These are phyloP conservation scores for Gyrodactylus salaris DNA, from an alignment of 1,140 invertebrate genomes.

Conservation along the genomic window DNA sequence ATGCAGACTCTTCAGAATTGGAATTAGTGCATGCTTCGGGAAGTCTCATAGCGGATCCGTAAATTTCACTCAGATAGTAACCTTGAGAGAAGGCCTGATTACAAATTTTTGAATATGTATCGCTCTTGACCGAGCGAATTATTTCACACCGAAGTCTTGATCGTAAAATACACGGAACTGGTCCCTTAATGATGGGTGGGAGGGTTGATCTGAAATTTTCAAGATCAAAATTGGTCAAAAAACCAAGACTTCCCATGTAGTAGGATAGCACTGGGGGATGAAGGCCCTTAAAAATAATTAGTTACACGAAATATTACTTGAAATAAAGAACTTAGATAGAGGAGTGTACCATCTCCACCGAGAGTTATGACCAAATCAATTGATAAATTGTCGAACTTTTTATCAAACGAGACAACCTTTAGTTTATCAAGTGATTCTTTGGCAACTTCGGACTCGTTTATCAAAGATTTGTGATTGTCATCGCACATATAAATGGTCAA, in stretches of 20 bases:
- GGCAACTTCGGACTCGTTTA: too few relatives aligned
- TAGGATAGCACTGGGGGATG: neutral
- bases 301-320: neutral
- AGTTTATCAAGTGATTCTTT: too few relatives aligned
- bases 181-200: neutral
- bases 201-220: neutral
- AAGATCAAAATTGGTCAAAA: neutral
- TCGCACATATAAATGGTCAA: neutral
- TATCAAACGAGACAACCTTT: too few relatives aligned
- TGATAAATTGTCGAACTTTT: neutral
- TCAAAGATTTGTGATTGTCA: too few relatives aligned
- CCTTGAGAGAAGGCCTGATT: neutral
- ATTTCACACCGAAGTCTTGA: neutral
- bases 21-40: neutral
- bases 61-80: neutral
- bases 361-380: slow-evolving; percentile 1
- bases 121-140: neutral
- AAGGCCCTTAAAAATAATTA: neutral
- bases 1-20: too few relatives aligned
- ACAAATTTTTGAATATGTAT: neutral
- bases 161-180: neutral
- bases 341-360: slow-evolving; percentile 2
- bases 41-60: neutral
- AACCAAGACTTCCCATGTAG: neutral
- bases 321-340: neutral